Base-by-base conservation (phyloP, 2,113 vertebrate genomes). In the Vicugna pacos region DNA sequence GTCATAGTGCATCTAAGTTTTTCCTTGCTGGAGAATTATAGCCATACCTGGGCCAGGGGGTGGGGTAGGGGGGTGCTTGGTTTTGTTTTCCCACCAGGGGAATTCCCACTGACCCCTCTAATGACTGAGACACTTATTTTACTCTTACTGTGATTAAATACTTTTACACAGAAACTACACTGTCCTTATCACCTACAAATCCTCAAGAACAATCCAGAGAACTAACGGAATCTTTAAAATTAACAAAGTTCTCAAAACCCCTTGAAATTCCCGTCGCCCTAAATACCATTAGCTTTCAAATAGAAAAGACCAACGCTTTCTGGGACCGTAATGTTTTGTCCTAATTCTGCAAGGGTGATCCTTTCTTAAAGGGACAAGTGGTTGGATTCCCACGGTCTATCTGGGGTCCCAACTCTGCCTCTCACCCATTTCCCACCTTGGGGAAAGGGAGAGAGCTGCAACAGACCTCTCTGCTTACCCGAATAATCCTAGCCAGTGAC, bases 221-320 rank as follows among this genome's bases (percentile, higher is more conserved):
- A 52, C 26, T 1, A 64, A 76, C 30, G 38, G 28, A 67, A 72
- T 80, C 84, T 67, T 89, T 67, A 60, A 82, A 88, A 95, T 64
- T 35, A 85, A 62, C n/a, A 48, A 80, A 91, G 70, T 4, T 80
- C 24, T 65, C 54, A 73, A 64, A 89, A 89, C 26, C 9, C 35
- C 5, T 64, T 26, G 20, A 42, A 52, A 69, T 15, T 38, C 42
- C 52, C 30, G 58, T 0, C 8, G 50, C 14, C 32, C 12, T 35
- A 77, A 56, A n/a, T 35, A 22, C 10, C 8, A 48, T 28, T 52
- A 50, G 22, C 10, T 67, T 87, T 82, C 38, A 69, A 32, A 17
- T 38, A n/a, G 52, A 2, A 50, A 52, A 77, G 32, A 46, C 12
- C 38, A 77, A 84, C 15, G 6, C 15, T 77, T 83, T 69, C 15